These are phyloP conservation scores for Salmo trutta DNA, from an alignment of 2,797 vertebrate genomes.

Conservation along the genomic window DNA sequence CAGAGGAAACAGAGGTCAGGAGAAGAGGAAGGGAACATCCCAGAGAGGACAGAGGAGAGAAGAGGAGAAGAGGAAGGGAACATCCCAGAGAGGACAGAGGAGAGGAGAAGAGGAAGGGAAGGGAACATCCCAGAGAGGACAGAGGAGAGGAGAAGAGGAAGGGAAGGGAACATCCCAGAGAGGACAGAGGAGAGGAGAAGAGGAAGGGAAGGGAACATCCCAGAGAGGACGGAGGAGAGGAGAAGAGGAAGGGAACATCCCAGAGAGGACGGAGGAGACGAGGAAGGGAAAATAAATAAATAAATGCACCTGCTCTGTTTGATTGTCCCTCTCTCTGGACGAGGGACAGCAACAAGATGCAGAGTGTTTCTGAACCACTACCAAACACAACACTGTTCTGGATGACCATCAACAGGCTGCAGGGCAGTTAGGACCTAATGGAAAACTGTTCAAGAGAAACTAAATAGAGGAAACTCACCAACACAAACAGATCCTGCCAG, in stretches of 20 bases:
- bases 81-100: too few species aligned
- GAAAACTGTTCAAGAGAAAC: conserved; percentile 7
- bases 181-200: background rate
- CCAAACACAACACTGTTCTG: background rate
- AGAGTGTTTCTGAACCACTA: background rate
- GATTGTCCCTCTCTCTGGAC: conserved; percentile 10
- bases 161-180: conserved; percentile 15
- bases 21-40: too few species aligned
- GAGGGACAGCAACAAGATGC: background rate
- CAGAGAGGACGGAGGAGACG: background rate
- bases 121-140: conserved; percentile 16
- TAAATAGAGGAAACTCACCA: conserved; percentile 62
- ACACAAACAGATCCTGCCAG: conserved; percentile 66
- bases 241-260: conserved; percentile 3
- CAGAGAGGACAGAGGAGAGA: too few species aligned
- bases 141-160: background rate
- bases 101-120: background rate
- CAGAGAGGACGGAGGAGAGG: too few species aligned
- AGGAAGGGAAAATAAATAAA: conserved; percentile 17
- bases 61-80: too few species aligned
- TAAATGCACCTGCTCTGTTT: conserved; percentile 26
- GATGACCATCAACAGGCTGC: background rate
- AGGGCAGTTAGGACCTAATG: background rate
- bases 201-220: too few species aligned
- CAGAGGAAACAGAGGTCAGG: too few species aligned